These are phyloP conservation scores for Sorex fumeus DNA, from an alignment of 2,113 vertebrate species.

Conservation along the genomic window DNA sequence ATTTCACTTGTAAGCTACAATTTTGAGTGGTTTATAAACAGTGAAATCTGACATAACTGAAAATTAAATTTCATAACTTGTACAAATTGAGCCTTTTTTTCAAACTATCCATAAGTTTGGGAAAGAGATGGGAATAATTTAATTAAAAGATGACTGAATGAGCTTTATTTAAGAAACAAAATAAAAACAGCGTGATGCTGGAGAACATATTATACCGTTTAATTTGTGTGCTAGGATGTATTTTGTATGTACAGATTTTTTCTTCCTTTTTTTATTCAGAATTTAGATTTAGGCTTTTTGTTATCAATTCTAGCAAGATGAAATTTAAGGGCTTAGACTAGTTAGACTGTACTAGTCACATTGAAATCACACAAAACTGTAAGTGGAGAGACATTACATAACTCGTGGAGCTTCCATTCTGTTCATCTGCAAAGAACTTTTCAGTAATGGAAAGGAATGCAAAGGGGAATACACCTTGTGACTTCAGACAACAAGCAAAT, in stretches of 20 bases:
- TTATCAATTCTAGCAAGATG: conserved; percentile 12
- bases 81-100: conserved; percentile 78
- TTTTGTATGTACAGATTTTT: conserved; percentile 55
- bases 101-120: conserved; percentile 62
- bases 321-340: conserved; percentile 46
- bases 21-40: conserved; percentile 80
- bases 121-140: conserved; percentile 50
- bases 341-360: conserved; percentile 12
- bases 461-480: conserved; percentile 6
- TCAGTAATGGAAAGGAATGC: conserved; percentile 26
- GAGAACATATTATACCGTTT: conserved; percentile 83
- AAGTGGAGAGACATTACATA: background rate
- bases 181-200: conserved; percentile 84
- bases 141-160: conserved; percentile 77
- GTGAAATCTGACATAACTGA: conserved; percentile 80
- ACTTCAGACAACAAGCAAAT: conserved; percentile 13
- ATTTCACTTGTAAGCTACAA: conserved; percentile 77
- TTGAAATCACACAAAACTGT: background rate
- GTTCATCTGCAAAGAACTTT: conserved; percentile 51
- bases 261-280: background rate
- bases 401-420: conserved; percentile 24
- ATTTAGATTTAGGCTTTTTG: conserved; percentile 47
- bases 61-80: conserved; percentile 72
- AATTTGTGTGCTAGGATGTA: conserved; percentile 80
- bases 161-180: conserved; percentile 78